phyloP scores from a whole-genome alignment of 2,113 vertebrate species.

The Xerus inauris region DNA sequence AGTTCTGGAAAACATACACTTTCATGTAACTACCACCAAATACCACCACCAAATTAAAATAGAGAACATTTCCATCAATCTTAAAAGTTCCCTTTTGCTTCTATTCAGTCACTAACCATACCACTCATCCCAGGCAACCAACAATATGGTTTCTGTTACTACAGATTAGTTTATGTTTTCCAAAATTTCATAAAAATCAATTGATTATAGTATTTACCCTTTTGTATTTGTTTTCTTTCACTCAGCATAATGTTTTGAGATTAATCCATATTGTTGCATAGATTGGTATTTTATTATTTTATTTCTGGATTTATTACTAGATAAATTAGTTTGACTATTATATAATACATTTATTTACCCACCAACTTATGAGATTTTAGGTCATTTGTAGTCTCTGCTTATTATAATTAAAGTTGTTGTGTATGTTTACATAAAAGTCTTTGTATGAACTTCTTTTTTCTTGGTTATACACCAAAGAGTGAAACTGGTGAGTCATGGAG shows the following conservation, averaged over 20 bases:
- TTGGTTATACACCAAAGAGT: not conserved
- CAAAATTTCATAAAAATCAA: not conserved
- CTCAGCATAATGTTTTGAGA: too few relatives aligned
- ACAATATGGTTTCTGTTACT: not conserved
- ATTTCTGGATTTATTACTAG: not conserved
- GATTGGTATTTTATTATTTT: not conserved
- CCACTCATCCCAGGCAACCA: not conserved
- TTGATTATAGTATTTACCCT: not conserved
- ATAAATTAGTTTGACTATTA: not conserved
- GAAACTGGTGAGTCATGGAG: not conserved
- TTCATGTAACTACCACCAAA: not conserved
- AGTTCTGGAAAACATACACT: not conserved
- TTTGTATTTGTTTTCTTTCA: not conserved
- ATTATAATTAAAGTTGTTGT: not conserved
- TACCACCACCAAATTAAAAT: not conserved
- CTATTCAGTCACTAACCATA: not conserved
- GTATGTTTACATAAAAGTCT: not conserved
- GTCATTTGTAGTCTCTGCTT: not conserved
- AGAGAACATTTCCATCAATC: too few relatives aligned
- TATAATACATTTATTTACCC: not conserved
- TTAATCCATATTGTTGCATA: too few relatives aligned
- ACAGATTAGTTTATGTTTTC: not conserved
- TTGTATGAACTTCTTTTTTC: not conserved
- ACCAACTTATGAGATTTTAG: not conserved
- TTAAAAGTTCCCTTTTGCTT: not conserved